These are phyloP conservation scores for Cheilosia vernalis DNA, from an alignment of 2,888 invertebrate species.

Conservation along the genomic window DNA sequence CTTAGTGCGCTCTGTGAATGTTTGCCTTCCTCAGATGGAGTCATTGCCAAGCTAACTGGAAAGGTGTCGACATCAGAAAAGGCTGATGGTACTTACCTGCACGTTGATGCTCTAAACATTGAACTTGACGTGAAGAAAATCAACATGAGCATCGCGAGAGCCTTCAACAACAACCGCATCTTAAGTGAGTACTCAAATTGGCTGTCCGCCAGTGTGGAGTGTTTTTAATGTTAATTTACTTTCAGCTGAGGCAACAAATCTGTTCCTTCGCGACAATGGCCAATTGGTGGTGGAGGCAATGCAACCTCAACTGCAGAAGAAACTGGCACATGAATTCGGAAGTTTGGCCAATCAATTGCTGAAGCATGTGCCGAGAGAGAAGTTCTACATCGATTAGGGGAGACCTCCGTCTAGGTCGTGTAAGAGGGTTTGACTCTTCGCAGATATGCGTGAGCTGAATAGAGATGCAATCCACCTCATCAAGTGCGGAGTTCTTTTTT, in stretches of 20 bases:
- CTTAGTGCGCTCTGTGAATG: not conserved
- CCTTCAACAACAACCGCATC: slow-evolving; percentile 88
- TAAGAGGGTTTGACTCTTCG: not conserved
- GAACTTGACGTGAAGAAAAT: slow-evolving; percentile 86
- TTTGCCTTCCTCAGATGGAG: slow-evolving; percentile 84
- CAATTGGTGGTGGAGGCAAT: slow-evolving; percentile 88
- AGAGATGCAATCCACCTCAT: too few species aligned
- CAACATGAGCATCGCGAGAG: slow-evolving; percentile 87
- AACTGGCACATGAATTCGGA: slow-evolving; percentile 86
- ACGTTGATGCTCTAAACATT: slow-evolving; percentile 86
- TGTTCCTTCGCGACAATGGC: slow-evolving; percentile 88
- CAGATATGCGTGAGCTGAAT: not conserved
- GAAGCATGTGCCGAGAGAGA: slow-evolving; percentile 86
- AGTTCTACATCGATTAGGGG: slow-evolving; percentile 83
- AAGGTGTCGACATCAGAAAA: slow-evolving; percentile 84
- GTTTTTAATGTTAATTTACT: slow-evolving; percentile 62
- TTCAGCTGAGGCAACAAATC: slow-evolving; percentile 88
- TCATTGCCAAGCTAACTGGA: slow-evolving; percentile 86
- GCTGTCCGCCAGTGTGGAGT: too few species aligned
- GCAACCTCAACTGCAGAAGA: slow-evolving; percentile 87
- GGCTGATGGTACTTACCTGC: slow-evolving; percentile 85
- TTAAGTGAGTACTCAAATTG: slow-evolving; percentile 85
- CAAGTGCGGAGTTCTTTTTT: too few species aligned
- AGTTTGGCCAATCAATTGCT: slow-evolving; percentile 87
- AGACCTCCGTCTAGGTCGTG: not conserved